These are phyloP conservation scores for Automeris io DNA, from an alignment of 2,888 invertebrate genomes.

Conservation along the genomic window DNA sequence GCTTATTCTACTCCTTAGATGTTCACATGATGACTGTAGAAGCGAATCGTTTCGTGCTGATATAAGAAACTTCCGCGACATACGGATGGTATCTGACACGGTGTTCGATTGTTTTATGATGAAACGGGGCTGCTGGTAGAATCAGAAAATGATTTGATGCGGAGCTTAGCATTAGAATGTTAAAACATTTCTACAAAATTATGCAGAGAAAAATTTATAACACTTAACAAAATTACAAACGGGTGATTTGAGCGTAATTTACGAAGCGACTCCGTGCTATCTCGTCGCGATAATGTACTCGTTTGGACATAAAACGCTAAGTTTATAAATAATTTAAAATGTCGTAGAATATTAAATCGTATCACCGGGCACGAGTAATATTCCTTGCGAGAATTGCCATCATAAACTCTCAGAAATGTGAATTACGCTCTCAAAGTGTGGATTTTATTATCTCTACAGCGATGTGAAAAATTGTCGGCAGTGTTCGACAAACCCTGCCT, in stretches of 20 bases:
- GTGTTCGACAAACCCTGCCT: conserved; percentile 20
- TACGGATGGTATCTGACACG: too few relatives aligned
- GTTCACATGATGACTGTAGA: too few relatives aligned
- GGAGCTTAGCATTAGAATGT: not conserved
- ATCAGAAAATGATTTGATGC: too few relatives aligned
- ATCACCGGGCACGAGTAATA: conserved; percentile 57
- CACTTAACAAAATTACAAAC: conserved; percentile 10
- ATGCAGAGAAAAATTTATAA: conserved; percentile 1
- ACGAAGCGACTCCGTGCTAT: conserved; percentile 20
- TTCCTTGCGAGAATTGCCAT: conserved; percentile 59
- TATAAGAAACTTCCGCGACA: too few relatives aligned
- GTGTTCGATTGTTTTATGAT: too few relatives aligned
- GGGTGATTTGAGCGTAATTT: conserved; percentile 12
- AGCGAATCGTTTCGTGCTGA: too few relatives aligned
- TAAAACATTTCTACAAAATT: conserved; percentile 2
- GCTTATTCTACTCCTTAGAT: too few relatives aligned
- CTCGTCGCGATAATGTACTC: conserved; percentile 34
- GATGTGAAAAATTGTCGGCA: conserved; percentile 51
- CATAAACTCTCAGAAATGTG: conserved; percentile 60
- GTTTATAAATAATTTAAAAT: conserved; percentile 71
- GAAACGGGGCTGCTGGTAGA: too few relatives aligned
- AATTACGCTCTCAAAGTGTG: conserved; percentile 64
- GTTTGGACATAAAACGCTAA: conserved; percentile 39
- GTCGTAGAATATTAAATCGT: conserved; percentile 65
- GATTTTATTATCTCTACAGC: conserved; percentile 59